Base-by-base conservation (phyloP, 2,797 vertebrate species). In the Anguilla megastoma region DNA sequence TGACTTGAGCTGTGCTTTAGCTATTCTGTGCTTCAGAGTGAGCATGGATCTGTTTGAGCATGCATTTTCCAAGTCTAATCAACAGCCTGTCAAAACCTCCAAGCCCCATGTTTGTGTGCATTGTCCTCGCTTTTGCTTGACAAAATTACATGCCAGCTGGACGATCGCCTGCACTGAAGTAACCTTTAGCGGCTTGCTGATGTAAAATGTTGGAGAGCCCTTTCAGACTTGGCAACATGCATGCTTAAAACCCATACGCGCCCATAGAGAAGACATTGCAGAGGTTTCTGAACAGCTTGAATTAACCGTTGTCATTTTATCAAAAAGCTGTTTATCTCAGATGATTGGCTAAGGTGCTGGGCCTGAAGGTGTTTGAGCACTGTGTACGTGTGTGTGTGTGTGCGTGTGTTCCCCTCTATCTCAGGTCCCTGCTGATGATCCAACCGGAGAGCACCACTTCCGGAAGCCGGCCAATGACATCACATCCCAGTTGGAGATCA, bases 401-500 rank as follows among this genome's bases (percentile, higher is more conserved):
- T 2, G 12, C 7, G 8, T 56, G 50, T 56, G 54, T 4, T 1
- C 1, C 0, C 0, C 48, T 12, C 84, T 41, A 10, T 86, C 90
- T 1, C 89, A 96, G 94, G 92, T 95, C 88, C 94, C 96, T 0
- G 93, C 93, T 66, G 94, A 95, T 89, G 95, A 98, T 92, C 93
- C 92, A 0, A 96, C 97, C 1, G 97, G 97, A 88, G 98, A 99
- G 88, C 98, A 97, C 92, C 98, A 99, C 95, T 98, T 98, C 97
- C 97, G 99, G 90, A 99, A 98, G 92, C 98, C 98, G 12, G 98
- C 99, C 84, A 99, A 99, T 50, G 99, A 99, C 94, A 99, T 99
- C 88, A 99, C 99, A 0, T 97, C 98, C 93, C 98, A 99, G 96
- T 96, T 99, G 96, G 99, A 99, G 97, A 99, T 99, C 92, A 99